phyloP scores from a whole-genome alignment of 2,113 vertebrate species.

The Nesoenas mayeri region DNA sequence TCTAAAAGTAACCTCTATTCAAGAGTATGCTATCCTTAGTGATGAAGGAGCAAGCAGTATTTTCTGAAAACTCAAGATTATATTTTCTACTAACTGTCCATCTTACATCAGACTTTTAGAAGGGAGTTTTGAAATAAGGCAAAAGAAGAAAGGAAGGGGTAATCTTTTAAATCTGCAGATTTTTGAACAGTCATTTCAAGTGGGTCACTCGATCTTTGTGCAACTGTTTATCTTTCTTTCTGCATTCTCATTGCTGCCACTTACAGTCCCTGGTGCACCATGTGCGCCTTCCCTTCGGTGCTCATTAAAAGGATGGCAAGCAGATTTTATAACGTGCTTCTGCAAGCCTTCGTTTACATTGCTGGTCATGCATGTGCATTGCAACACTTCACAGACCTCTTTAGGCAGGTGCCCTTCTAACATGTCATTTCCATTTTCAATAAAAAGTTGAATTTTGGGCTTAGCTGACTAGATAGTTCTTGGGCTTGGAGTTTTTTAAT shows the following conservation, averaged over 20 bases:
- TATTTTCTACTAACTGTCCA: neutral
- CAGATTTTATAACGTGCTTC: neutral
- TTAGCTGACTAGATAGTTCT: neutral
- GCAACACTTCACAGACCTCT: neutral
- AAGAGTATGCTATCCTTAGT: neutral
- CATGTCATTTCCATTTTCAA: neutral
- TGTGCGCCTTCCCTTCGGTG: neutral
- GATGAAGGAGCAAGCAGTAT: neutral
- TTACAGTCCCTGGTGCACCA: accelerated
- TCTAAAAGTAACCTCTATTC: neutral
- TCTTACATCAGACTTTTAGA: neutral
- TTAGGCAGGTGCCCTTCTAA: neutral
- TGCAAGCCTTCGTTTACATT: neutral
- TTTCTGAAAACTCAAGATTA: neutral
- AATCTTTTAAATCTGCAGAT: neutral
- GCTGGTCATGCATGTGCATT: neutral
- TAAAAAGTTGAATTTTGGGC: neutral
- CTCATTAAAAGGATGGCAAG: neutral
- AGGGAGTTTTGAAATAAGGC: neutral
- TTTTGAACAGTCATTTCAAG: neutral
- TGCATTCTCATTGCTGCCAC: neutral
- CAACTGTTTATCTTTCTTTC: neutral
- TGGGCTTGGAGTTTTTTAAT: neutral
- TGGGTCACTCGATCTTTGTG: neutral
- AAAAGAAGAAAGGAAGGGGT: neutral